These are phyloP conservation scores for Oreonectes daqikongensis DNA, from an alignment of 2,797 vertebrate species.

Conservation along the genomic window DNA sequence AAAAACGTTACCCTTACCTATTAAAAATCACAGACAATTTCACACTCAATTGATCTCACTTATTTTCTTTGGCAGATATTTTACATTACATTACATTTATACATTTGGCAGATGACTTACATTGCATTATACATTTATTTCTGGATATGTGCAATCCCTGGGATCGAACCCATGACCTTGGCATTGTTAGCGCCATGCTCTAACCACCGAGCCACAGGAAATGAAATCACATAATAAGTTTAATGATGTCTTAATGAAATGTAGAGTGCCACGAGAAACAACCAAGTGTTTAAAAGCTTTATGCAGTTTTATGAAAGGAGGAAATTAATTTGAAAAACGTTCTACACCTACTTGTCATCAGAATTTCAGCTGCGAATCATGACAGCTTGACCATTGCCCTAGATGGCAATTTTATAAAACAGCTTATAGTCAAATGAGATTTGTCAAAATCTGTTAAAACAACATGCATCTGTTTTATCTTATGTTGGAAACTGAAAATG, in stretches of 20 bases:
- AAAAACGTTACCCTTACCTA: not conserved
- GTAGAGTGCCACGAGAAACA: slow-evolving; percentile 22
- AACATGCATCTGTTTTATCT: slow-evolving; percentile 44
- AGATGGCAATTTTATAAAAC: slow-evolving; percentile 2
- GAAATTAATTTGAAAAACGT: slow-evolving; percentile 29
- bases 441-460: slow-evolving; percentile 42
- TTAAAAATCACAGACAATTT: slow-evolving; percentile 10
- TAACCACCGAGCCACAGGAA: too few species aligned
- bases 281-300: not conserved
- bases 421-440: slow-evolving; percentile 29
- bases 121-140: too few species aligned
- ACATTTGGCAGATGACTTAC: too few species aligned
- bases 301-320: slow-evolving; percentile 35
- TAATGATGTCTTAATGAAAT: slow-evolving; percentile 48
- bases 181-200: too few species aligned
- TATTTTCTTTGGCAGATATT: slow-evolving; percentile 28
- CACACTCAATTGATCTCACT: slow-evolving; percentile 37
- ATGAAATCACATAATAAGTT: too few species aligned
- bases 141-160: too few species aligned
- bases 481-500: slow-evolving; percentile 8
- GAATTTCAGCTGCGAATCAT: slow-evolving; percentile 25
- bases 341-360: slow-evolving; percentile 31
- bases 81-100: too few species aligned
- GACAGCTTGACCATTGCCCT: slow-evolving; percentile 37
- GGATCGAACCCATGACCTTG: too few species aligned